Percentiles rank a stretch among this genome's conserved stretches.
Evolutionary conservation across 1,140 invertebrate species (phyloP).

Genomic region (Caenorhabditis briggsae): DNA sequence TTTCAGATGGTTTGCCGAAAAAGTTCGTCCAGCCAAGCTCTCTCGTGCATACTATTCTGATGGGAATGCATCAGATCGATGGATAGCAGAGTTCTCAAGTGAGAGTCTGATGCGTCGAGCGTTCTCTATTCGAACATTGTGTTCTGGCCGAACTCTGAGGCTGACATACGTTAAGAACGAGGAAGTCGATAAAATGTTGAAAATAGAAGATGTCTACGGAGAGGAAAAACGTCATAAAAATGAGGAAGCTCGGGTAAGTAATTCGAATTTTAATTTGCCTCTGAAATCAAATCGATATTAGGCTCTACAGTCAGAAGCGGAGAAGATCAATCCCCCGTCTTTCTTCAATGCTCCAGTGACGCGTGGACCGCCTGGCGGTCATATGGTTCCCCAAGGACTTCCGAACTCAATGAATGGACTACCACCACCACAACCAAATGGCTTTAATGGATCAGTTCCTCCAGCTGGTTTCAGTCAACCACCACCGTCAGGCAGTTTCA

Average conservation of each 20-base stretch:
- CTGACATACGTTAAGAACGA: slow-evolving; percentile 53
- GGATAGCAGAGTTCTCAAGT: slow-evolving; percentile 64
- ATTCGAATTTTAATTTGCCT: neutral
- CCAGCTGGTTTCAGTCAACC: neutral
- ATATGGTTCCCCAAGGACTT: neutral
- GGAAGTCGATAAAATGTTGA: slow-evolving; percentile 53
- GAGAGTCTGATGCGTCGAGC: slow-evolving; percentile 41
- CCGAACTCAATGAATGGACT: neutral
- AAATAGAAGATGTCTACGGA: slow-evolving; percentile 57
- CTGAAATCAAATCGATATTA: neutral
- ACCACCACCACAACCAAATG: neutral
- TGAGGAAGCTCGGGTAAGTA: slow-evolving; percentile 36
- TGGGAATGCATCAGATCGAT: slow-evolving; percentile 64
- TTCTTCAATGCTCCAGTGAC: slow-evolving; percentile 13
- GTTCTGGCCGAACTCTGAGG: neutral
- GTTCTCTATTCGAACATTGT: slow-evolving; percentile 37
- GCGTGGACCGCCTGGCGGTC: neutral
- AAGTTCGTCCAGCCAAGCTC: slow-evolving; percentile 43
- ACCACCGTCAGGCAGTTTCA: neutral
- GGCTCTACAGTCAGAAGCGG: slow-evolving; percentile 15
- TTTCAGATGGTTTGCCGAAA: slow-evolving; percentile 62
- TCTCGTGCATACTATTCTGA: slow-evolving; percentile 60
- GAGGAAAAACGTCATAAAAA: slow-evolving; percentile 39
- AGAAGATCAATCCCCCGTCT: slow-evolving; percentile 27
- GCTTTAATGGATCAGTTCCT: neutral